Conservation (phyloP, 2,888 invertebrate genomes). For the Xylota sylvarum region DNA sequence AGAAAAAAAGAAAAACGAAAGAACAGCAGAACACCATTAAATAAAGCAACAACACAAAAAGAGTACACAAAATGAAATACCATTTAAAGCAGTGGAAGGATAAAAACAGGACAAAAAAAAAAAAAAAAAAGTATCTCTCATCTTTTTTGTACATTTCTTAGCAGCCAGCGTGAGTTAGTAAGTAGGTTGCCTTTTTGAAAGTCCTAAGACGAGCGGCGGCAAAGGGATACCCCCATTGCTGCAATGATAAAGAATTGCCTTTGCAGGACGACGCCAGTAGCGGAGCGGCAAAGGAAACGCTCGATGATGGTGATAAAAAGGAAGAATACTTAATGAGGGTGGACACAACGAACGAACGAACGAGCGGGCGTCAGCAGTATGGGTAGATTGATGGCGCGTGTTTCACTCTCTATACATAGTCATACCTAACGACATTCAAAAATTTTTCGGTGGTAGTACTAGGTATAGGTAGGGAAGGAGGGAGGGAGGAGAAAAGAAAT, state of each 20-base stretch:
- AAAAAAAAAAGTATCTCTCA: slow-evolving; percentile 55
- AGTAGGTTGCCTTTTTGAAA: slow-evolving; percentile 48
- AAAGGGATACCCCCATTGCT: slow-evolving; percentile 6
- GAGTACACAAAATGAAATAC: slow-evolving; percentile 61
- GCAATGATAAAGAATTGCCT: slow-evolving; percentile 49
- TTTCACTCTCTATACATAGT: slow-evolving; percentile 25
- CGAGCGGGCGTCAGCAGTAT: slow-evolving; percentile 17
- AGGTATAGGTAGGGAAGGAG: too few species aligned
- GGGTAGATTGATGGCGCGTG: slow-evolving; percentile 68
- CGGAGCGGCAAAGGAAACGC: slow-evolving; percentile 4
- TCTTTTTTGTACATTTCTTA: slow-evolving; percentile 36
- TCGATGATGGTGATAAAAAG: slow-evolving; percentile 62
- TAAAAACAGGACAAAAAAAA: too few species aligned
- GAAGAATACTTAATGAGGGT: slow-evolving; percentile 65
- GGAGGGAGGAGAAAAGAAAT: slow-evolving; percentile 15
- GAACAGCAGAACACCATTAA: slow-evolving; percentile 41
- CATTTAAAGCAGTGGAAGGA: slow-evolving; percentile 52
- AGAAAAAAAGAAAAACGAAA: slow-evolving; percentile 16
- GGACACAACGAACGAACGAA: slow-evolving; percentile 26
- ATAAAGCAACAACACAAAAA: slow-evolving; percentile 29
- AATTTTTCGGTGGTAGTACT: too few species aligned
- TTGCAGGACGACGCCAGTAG: slow-evolving; percentile 18
- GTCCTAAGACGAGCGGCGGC: slow-evolving; percentile 9
- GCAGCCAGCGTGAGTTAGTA: slow-evolving; percentile 48
- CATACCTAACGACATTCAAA: slow-evolving; percentile 11